Conservation (phyloP, 2,113 vertebrate species). For the Seriola quinqueradiata region DNA sequence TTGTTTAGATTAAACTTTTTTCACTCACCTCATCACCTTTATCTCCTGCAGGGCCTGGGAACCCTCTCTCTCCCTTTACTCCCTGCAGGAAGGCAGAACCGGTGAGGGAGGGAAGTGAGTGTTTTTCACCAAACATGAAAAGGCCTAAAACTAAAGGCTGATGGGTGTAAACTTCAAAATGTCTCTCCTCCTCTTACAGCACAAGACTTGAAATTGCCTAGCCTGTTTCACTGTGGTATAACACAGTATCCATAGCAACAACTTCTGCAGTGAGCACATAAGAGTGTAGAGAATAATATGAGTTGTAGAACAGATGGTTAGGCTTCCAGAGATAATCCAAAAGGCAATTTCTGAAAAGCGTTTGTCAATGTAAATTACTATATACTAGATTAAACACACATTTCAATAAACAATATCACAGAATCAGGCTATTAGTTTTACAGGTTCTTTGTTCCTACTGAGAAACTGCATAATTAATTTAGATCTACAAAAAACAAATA, state of each 20-base stretch:
- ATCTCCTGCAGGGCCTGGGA: conserved; percentile 91
- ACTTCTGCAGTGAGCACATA: conserved; percentile 42
- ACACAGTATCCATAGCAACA: conserved; percentile 82
- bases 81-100: conserved; percentile 85
- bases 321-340: conserved; percentile 48
- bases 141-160: conserved; percentile 48
- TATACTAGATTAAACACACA: conserved; percentile 35
- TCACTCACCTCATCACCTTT: conserved; percentile 94
- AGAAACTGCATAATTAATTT: conserved; percentile 15
- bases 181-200: conserved; percentile 41
- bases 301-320: conserved; percentile 56
- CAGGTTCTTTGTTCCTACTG: not conserved
- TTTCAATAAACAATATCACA: conserved; percentile 37
- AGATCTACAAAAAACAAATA: not conserved
- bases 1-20: conserved; percentile 44
- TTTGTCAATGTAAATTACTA: conserved; percentile 36
- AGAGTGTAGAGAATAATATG: conserved; percentile 43
- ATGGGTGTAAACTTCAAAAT: conserved; percentile 65
- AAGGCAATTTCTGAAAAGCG: conserved; percentile 39
- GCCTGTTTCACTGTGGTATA: conserved; percentile 37
- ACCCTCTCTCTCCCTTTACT: conserved; percentile 96
- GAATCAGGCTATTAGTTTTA: conserved; percentile 1
- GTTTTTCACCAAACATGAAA: conserved; percentile 55
- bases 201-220: conserved; percentile 49
- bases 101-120: conserved; percentile 21